Evolutionary conservation across 2,113 vertebrate genomes (phyloP), one percentile per base, ranked within the genome.

Genomic region (Oxygymnocypris stewartii): DNA sequence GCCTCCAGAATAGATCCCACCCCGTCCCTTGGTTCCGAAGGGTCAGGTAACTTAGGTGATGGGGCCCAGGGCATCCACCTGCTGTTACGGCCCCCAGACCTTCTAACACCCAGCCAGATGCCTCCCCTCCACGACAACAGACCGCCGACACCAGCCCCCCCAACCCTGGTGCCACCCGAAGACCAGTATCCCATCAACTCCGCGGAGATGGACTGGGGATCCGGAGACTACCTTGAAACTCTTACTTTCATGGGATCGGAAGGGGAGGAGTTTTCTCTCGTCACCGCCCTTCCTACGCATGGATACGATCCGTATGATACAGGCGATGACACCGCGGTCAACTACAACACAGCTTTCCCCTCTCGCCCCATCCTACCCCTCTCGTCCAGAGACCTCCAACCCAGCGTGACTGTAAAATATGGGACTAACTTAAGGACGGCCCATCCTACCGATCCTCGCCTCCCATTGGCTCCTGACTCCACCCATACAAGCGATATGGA

Each of bases 141-240:
- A 40, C 93, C 94, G 86, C 95, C 96, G 31, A 90, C 86, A 3
- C 93, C 95, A 82, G 95, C 96, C 84, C 90, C 94, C 13, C 91
- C 91, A 40, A 69, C 92, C 89, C 87, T 95, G 87, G 90, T 93
- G 89, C 87, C 94, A 74, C 84, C 90, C 6, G 89, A 90, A 83
- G 89, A 85, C 42, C 85, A 82, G 61, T 90, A 91, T 74, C 85
- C 93, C 7, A 69, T 91, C 0, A 92, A 93, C 47, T 92, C 94
- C 4, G 80, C 91, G 7, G 96, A 97, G 69, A 94, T 93, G 8
- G 95, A 96, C 0, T 90, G 93, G 93, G 97, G 96, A 4, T 98
- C 97, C 0, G 97, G 97, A 0, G 96, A 97, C 87, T 95, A 96
- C 63, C 61, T 93, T 4, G 96, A 98, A 92, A 96, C 97, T 0